Conservation (phyloP, 2,113 vertebrate species). For the Casuarius casuarius region DNA sequence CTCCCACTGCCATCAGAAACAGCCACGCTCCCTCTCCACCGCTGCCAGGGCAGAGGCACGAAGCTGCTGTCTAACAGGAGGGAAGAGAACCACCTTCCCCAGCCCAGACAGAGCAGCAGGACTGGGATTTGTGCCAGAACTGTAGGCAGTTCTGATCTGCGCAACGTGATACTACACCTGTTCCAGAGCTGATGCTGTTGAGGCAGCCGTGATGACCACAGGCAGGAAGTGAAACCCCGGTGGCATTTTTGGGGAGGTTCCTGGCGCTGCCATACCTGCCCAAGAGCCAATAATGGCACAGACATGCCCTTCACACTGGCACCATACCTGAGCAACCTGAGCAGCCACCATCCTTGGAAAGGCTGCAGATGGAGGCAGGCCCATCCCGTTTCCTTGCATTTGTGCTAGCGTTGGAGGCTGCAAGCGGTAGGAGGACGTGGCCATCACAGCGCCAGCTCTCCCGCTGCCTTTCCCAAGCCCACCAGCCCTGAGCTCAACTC, state of each 20-base stretch:
- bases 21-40: fast-evolving
- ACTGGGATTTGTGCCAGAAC: not conserved
- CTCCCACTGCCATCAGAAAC: fast-evolving
- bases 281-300: fast-evolving
- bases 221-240: not conserved
- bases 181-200: no score
- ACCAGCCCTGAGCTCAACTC: fast-evolving
- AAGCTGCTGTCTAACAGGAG: not conserved
- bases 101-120: not conserved
- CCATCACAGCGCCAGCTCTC: fast-evolving
- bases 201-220: no score
- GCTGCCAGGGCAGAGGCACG: not conserved
- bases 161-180: fast-evolving
- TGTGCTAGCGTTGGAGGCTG: not conserved
- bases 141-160: not conserved
- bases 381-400: not conserved
- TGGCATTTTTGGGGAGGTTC: fast-evolving
- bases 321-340: not conserved
- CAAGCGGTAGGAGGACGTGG: not conserved
- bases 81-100: not conserved
- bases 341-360: fast-evolving
- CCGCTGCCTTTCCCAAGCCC: fast-evolving
- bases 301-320: fast-evolving
- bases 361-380: fast-evolving
- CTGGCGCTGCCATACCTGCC: fast-evolving